Evolutionary conservation across 2,797 vertebrate species (phyloP), one percentile per base, ranked within the genome.

Genomic region (Mastacembelus armatus): DNA sequence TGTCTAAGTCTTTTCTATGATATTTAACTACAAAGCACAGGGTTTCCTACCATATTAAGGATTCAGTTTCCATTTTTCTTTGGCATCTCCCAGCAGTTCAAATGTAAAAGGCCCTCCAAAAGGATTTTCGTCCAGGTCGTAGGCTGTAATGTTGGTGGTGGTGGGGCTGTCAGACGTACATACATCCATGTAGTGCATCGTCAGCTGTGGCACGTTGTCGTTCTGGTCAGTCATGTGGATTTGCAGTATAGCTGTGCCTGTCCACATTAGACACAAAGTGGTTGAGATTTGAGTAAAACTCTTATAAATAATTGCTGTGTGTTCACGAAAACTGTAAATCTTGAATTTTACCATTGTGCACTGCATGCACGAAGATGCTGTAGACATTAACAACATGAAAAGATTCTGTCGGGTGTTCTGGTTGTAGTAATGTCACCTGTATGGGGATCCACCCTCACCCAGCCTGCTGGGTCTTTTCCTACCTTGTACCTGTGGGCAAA

Each of bases 91-190:
- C 12, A 89, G 43, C 0, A 93, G 36, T 32, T 90, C 42, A 73
- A 93, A 91, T 2, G 4, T 69, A 62, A 93, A 93, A 15, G 92
- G 93, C 3, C 90, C 92, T 29, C 76, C 85, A 0, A 72, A 92
- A 0, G 89, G 92, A 5, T 44, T 29, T 8, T 52, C 52, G 55
- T 94, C 92, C 40, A 33, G 69, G 80, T 93, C 92, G 58, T 71
- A 65, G 32, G 91, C 90, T 15, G 85, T 78, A 56, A 93, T 84
- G 60, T 74, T 83, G 26, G 77, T 66, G 14, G 60, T 55, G 18
- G 59, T 76, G 36, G 80, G 66, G 12, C 50, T 11, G 2, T 91
- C 77, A 10, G 78, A 88, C 21, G 84, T 4, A 45, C 92, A 93
- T 30, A 89, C 21, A 5, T 77, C 70, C 48, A 92, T 10, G 14